Evolutionary conservation across 2,888 invertebrate species (phyloP).

Genomic region (Andricus quercusramuli): DNA sequence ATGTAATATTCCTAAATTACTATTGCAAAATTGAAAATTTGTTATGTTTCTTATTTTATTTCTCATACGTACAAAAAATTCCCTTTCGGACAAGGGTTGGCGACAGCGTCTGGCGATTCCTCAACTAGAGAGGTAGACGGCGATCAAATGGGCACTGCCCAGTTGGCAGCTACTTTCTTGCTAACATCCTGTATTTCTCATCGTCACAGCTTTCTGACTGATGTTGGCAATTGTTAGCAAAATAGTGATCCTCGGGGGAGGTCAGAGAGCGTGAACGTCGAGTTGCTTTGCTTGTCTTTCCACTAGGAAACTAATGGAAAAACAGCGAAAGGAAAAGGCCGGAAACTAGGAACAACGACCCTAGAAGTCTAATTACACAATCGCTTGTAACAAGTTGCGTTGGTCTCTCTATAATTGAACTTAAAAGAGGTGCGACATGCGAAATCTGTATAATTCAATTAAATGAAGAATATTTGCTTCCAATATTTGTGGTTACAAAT

Average conservation of each 20-base stretch:
- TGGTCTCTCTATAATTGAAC: neutral
- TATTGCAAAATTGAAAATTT: too few species aligned
- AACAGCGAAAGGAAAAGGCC: conserved; percentile 12
- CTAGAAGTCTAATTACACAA: conserved; percentile 9
- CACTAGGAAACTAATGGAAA: conserved; percentile 7
- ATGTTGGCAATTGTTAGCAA: conserved; percentile 28
- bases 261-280: conserved; percentile 58
- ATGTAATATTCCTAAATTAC: too few species aligned
- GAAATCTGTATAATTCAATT: too few species aligned
- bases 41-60: too few species aligned
- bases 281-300: conserved; percentile 8
- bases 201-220: conserved; percentile 41
- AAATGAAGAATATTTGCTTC: neutral
- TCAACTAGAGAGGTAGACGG: too few species aligned
- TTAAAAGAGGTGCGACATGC: neutral
- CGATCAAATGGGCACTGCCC: too few species aligned
- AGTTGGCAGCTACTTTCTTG: conserved; percentile 39
- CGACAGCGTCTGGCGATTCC: too few species aligned
- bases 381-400: neutral
- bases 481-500: neutral
- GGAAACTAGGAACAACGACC: conserved; percentile 25
- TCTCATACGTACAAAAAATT: too few species aligned
- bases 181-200: conserved; percentile 55
- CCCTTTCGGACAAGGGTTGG: too few species aligned
- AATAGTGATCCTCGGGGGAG: conserved; percentile 52